Percentiles rank a stretch among this genome's conserved stretches.
Conservation (phyloP, 2,888 invertebrate genomes). For the Gisinianus flammeolus region DNA sequence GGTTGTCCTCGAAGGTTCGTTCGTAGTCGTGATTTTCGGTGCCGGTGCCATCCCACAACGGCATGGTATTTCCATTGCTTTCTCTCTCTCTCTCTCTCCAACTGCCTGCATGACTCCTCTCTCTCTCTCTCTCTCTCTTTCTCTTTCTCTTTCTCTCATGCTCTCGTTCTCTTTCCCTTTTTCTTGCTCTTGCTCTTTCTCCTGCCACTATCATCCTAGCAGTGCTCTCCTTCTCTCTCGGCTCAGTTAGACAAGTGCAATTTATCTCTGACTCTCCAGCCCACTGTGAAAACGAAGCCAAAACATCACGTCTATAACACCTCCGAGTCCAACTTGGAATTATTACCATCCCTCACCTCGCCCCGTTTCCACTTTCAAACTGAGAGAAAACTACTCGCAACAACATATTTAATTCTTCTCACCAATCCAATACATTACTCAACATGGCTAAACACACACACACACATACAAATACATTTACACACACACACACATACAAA, state of each 20-base stretch:
- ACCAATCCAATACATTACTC: constrained; percentile 22
- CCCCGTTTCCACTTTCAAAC: constrained; percentile 24
- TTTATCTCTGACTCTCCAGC: constrained; percentile 46
- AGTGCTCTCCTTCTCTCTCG: constrained; percentile 8
- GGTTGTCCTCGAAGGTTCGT: constrained; percentile 40
- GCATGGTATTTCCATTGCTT: constrained; percentile 9
- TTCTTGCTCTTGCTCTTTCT: constrained; percentile 17
- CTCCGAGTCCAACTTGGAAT: constrained; percentile 42
- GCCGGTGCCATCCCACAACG: constrained; percentile 43
- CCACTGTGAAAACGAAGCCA: constrained; percentile 44
- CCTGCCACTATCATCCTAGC: constrained; percentile 12
- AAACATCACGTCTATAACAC: constrained; percentile 45
- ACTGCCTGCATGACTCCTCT: constrained; percentile 24
- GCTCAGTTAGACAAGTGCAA: constrained; percentile 42
- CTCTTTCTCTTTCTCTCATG: constrained; percentile 2
- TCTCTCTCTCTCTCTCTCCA: constrained; percentile 10
- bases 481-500: not conserved
- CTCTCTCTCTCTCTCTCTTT: constrained; percentile 8
- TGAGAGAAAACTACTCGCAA: not conserved
- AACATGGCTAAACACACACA: not conserved
- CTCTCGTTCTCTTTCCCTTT: not conserved
- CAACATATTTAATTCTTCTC: constrained; percentile 27
- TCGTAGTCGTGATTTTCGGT: constrained; percentile 45
- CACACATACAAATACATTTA: not conserved
- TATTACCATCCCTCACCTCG: constrained; percentile 43